A percentile compares a stretch with the other conserved stretches of the same genome.
Conservation (phyloP, 1,140 invertebrate species). For the Hyles euphorbiae region DNA sequence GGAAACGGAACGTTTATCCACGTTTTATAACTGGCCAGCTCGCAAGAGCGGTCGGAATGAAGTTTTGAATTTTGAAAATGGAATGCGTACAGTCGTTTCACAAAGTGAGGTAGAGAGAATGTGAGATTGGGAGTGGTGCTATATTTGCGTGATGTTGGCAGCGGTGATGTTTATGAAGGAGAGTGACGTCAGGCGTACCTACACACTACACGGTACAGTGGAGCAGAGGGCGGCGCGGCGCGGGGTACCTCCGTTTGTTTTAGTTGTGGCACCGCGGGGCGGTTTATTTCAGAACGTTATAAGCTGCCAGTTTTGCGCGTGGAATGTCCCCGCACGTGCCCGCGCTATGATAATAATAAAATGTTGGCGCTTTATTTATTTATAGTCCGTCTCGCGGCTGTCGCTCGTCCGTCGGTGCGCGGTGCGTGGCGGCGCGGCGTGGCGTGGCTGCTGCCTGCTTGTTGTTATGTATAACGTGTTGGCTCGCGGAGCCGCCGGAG, state of each 20-base stretch:
- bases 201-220: too few species aligned
- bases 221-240: neutral
- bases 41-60: too few species aligned
- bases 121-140: too few species aligned
- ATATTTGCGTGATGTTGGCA: too few species aligned
- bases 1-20: too few species aligned
- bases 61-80: too few species aligned
- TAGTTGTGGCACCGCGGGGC: constrained; percentile 10
- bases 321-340: constrained; percentile 67
- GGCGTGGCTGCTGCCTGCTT: neutral
- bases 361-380: constrained; percentile 73
- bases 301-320: constrained; percentile 50
- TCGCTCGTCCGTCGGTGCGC: constrained; percentile 60
- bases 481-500: constrained; percentile 15
- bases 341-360: constrained; percentile 71
- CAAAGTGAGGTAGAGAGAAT: too few species aligned
- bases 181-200: too few species aligned
- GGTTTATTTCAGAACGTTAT: constrained; percentile 42
- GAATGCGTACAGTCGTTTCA: too few species aligned
- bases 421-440: neutral
- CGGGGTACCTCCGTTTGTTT: constrained; percentile 5
- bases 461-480: constrained; percentile 40
- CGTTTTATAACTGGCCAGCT: too few species aligned
- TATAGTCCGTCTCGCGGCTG: constrained; percentile 68
- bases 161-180: too few species aligned